Base-by-base conservation (phyloP, 2,113 vertebrate species). In the Peucedramus taeniatus region DNA sequence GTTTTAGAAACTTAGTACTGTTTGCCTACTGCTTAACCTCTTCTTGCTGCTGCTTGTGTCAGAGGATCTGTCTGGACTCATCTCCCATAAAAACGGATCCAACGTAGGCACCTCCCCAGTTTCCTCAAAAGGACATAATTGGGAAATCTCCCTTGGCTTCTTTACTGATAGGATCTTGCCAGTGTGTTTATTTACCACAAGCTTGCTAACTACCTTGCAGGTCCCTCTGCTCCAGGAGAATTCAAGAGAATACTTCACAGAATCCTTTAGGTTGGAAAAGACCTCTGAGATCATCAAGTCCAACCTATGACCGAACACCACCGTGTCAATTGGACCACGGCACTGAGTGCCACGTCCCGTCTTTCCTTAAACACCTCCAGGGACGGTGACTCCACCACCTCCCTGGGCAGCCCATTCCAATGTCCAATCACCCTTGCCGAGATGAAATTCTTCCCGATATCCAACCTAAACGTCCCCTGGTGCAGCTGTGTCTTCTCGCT, bases 281-380 rank as follows among this genome's bases (percentile, higher is more conserved):
- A 27, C 21, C 47, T 54, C 54, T 47, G 23, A 31, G 40, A 13
- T 27, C 39, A 30, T 30, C 5, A 4, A n/a, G 30, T 13, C 6
- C 87, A 68, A 13, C 45, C 78, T 37, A 1, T 22, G 86, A 51
- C 33, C 27, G 4, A 23, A 24, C 59, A 27, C 21, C 11, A 15
- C 35, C 5, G 4, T 7, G 35, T 7, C 40, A 26, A 2, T 5
- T 2, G 15, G 15, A 6, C 3, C 53, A 18, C 0, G 45, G 4
- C 69, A n/a, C 33, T 0, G 3, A 45, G 26, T 6, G 54, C 54
- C 79, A 35, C 21, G 11, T 40, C 6, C 47, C 0, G 3, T 1
- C 54, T 0, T 54, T 31, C 47, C 71, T 7, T 9, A 1, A 35
- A 31, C 54, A 40, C 63, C 39, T 42, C 26, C 63, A 13, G 63